phyloP scores from a whole-genome alignment of 2,888 invertebrate genomes.

The Mantis religiosa region DNA sequence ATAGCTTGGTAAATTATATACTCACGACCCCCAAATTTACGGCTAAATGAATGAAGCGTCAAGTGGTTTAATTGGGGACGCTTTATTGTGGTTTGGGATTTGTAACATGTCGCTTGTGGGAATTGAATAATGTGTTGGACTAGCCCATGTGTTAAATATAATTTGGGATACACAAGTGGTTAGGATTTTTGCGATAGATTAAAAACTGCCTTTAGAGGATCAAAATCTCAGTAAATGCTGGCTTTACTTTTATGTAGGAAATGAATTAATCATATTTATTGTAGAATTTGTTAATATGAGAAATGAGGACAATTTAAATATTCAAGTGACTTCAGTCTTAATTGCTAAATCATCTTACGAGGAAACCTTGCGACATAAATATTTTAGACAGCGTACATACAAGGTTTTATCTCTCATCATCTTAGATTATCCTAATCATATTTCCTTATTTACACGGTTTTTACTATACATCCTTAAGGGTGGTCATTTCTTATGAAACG shows the following conservation, averaged over 20 bases:
- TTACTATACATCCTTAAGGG: too few relatives aligned
- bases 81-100: not conserved
- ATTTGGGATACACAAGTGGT: not conserved
- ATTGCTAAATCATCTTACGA: too few relatives aligned
- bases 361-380: too few relatives aligned
- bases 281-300: too few relatives aligned
- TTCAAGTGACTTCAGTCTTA: too few relatives aligned
- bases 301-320: too few relatives aligned
- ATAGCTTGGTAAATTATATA: not conserved
- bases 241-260: not conserved
- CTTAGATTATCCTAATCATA: too few relatives aligned
- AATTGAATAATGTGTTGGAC: not conserved
- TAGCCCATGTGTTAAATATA: not conserved
- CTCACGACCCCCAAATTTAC: not conserved
- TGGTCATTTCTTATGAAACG: too few relatives aligned
- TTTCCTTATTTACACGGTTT: too few relatives aligned
- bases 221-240: not conserved
- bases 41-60: not conserved
- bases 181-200: not conserved
- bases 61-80: not conserved
- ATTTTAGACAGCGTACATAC: too few relatives aligned
- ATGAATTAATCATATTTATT: too few relatives aligned
- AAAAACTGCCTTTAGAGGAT: not conserved
- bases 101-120: not conserved
- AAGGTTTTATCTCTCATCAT: too few relatives aligned